Conservation (phyloP, 2,113 vertebrate species). For the Coreoperca whiteheadi region DNA sequence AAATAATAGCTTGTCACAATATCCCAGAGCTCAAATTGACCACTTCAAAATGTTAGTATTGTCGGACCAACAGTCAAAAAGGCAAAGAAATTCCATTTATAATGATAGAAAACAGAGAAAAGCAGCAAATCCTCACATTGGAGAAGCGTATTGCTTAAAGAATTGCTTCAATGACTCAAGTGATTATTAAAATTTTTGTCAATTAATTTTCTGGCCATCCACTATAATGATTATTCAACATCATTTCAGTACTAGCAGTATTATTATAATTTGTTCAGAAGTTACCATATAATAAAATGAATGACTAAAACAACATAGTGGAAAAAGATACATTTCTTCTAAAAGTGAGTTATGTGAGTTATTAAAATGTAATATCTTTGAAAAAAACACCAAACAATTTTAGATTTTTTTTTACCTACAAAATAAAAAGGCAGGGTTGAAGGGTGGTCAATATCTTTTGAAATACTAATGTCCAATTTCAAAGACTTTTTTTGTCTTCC, state of each 20-base stretch:
- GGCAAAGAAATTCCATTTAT: neutral
- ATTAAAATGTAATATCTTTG: neutral
- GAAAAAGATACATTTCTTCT: neutral
- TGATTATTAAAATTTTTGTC: neutral
- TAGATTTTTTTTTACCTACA: neutral
- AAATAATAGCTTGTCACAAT: neutral
- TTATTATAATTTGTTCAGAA: neutral
- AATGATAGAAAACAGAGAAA: neutral
- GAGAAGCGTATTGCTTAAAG: neutral
- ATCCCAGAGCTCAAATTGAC: neutral
- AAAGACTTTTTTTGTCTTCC: slow-evolving; percentile 48
- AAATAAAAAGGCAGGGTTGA: slow-evolving; percentile 32
- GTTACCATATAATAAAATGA: neutral
- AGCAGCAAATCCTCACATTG: neutral
- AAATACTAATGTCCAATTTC: slow-evolving; percentile 74
- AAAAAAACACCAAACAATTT: neutral
- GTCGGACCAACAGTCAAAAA: neutral
- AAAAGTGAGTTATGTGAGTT: neutral
- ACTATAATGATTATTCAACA: neutral
- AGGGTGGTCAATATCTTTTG: slow-evolving; percentile 63
- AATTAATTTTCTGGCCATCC: neutral
- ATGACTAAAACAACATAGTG: neutral
- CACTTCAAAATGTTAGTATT: neutral
- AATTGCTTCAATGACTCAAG: neutral
- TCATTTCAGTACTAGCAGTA: neutral